Evolutionary conservation across 2,888 invertebrate genomes (phyloP).

Genomic region (Portevinia maculata): DNA sequence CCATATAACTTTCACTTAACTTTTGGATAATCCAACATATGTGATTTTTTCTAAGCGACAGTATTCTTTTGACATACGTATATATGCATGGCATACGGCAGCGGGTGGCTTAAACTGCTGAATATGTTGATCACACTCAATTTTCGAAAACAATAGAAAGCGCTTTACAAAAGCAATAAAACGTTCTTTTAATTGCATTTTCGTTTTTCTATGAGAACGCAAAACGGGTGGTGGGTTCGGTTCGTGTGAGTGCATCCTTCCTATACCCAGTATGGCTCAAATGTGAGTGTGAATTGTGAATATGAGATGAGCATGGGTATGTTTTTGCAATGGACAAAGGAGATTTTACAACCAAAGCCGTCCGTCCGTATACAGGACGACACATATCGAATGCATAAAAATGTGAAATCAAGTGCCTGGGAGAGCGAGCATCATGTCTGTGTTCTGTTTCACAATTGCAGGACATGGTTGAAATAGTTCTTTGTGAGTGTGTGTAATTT

Average conservation of each 20-base stretch:
- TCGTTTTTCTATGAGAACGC: slow-evolving; percentile 62
- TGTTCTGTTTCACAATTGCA: slow-evolving; percentile 45
- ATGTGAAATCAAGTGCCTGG: slow-evolving; percentile 39
- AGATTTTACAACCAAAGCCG: slow-evolving; percentile 55
- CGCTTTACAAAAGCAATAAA: slow-evolving; percentile 80
- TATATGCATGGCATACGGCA: slow-evolving; percentile 8
- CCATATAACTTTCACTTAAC: slow-evolving; percentile 78
- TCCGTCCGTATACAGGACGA: slow-evolving; percentile 8
- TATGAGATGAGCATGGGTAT: slow-evolving; percentile 41
- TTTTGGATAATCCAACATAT: slow-evolving; percentile 79
- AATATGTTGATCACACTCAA: slow-evolving; percentile 72
- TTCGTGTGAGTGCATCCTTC: background rate
- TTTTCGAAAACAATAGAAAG: slow-evolving; percentile 74
- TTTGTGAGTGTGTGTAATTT: slow-evolving; percentile 20
- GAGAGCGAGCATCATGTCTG: slow-evolving; percentile 22
- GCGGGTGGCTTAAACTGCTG: slow-evolving; percentile 62
- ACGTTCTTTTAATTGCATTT: slow-evolving; percentile 82
- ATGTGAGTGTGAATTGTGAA: slow-evolving; percentile 41
- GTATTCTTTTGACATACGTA: background rate
- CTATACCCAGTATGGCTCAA: background rate
- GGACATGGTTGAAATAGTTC: slow-evolving; percentile 44
- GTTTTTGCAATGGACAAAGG: slow-evolving; percentile 54
- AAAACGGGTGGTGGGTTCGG: background rate
- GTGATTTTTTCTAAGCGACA: background rate
- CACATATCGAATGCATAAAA: slow-evolving; percentile 60